Conservation (phyloP, 2,113 vertebrate genomes). For the Propithecus coquereli region DNA sequence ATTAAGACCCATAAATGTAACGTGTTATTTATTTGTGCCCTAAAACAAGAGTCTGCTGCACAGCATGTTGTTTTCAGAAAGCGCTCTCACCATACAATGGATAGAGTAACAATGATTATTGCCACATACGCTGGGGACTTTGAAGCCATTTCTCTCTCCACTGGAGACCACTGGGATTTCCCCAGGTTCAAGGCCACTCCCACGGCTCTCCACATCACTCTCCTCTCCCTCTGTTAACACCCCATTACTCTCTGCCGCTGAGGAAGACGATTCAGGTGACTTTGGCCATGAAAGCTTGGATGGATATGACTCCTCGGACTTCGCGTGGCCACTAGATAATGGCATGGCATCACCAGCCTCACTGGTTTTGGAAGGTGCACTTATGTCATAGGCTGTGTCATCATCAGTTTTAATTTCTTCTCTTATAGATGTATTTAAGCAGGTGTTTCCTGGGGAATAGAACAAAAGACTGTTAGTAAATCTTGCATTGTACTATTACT, state of each 20-base stretch:
- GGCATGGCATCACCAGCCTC: neutral
- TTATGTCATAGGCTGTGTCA: constrained; percentile 25
- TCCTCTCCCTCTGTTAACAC: constrained; percentile 78
- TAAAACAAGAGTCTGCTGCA: neutral
- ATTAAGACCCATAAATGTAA: neutral
- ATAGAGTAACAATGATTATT: constrained; percentile 54
- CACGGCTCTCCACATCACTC: constrained; percentile 81
- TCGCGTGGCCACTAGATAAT: neutral
- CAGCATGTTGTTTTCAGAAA: constrained; percentile 13
- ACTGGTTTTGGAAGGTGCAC: neutral
- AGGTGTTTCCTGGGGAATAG: constrained; percentile 67
- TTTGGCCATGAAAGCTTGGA: neutral
- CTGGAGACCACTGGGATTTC: constrained; percentile 82
- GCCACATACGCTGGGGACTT: constrained; percentile 75
- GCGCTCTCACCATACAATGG: constrained; percentile 50
- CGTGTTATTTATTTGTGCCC: neutral
- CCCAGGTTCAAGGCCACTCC: constrained; percentile 83
- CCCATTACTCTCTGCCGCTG: constrained; percentile 72
- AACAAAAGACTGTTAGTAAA: constrained; percentile 64
- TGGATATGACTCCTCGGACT: constrained; percentile 10
- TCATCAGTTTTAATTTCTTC: constrained; percentile 63
- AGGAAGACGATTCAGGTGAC: constrained; percentile 44
- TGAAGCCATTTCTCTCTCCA: constrained; percentile 59
- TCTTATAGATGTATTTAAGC: constrained; percentile 38
- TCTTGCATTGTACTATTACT: neutral